These are phyloP conservation scores for Tragelaphus buxtoni DNA, from an alignment of 2,113 vertebrate genomes.

Conservation along the genomic window DNA sequence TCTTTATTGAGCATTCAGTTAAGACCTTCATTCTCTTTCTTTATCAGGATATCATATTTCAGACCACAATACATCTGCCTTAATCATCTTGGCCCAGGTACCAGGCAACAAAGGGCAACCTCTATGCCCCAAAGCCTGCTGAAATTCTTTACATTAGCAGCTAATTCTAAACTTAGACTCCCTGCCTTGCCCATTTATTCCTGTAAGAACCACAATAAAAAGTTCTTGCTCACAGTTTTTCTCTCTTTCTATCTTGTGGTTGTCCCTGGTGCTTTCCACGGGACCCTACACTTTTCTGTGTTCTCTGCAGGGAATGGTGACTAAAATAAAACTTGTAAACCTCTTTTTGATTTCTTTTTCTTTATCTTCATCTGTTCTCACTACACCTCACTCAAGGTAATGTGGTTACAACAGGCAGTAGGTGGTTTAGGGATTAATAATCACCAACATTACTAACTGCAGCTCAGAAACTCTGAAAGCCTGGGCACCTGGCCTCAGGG, in stretches of 20 bases:
- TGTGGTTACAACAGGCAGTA: not conserved
- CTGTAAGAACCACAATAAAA: not conserved
- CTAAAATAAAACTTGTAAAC: not conserved
- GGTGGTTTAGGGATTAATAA: not conserved
- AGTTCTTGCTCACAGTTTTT: rapidly evolving
- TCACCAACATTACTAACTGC: not conserved
- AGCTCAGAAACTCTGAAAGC: not conserved
- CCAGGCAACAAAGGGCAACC: no score
- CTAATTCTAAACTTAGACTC: no score
- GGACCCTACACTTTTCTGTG: rapidly evolving
- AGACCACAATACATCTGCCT: not conserved
- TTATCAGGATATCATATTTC: not conserved
- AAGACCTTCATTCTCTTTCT: not conserved
- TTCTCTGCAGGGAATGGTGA: not conserved
- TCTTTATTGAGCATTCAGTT: not conserved
- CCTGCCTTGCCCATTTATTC: not conserved
- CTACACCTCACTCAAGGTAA: not conserved
- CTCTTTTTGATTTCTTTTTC: not conserved
- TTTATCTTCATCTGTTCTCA: not conserved
- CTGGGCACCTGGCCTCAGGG: no score
- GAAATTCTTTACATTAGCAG: not conserved
- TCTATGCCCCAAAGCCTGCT: not conserved
- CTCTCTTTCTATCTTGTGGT: not conserved
- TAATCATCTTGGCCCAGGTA: not conserved
- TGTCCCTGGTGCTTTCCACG: not conserved